Evolutionary conservation across 1,140 invertebrate genomes (phyloP), one percentile per base, ranked within the genome.

Genomic region (Calliopsis andreniformis): DNA sequence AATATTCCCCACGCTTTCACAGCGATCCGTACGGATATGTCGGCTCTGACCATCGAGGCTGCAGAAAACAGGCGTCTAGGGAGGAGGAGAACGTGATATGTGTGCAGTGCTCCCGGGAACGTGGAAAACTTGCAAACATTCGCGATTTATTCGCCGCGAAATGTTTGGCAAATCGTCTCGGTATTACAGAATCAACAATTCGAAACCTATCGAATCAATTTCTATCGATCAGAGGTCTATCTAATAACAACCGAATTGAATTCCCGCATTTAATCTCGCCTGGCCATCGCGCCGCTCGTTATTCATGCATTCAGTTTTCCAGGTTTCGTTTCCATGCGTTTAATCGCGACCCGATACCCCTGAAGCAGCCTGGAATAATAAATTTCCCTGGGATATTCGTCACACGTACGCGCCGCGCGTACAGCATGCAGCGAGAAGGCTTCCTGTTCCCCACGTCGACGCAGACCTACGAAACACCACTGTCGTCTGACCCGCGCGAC

Each of bases 311-410:
- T n/a, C 45, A n/a, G 5, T 51, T 53, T 12, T 16, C 39, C 59
- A 45, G 16, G n/a, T 43, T 45, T 32, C 35, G 32, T 7, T 51
- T 10, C 35, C 23, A 4, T 28, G 55, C 30, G 67, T 69, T 69
- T 70, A 70, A 70, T 61, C 68, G 45, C 10, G 8, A 10, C 20
- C 23, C 23, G 43, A 71, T 71, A 49, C 43, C 39, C 51, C 35
- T 18, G 14, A 25, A 49, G 6, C 55, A 10, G 32, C 18, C 30
- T 20, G 30, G 68, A 20, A 61, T 49, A 35, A 71, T 61, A 71
- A 61, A 71, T 71, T 61, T 25, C 14, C 14, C 16, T 0, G 43
- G 12, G 51, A 71, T 71, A 71, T 71, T 55, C 68, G 16, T 20
- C 43, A 30, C 68, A 30, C 55, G 55, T 70, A 49, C 28, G 16